Evolutionary conservation across 1,140 invertebrate genomes (phyloP).

Genomic region (Adoxophyes honmai): DNA sequence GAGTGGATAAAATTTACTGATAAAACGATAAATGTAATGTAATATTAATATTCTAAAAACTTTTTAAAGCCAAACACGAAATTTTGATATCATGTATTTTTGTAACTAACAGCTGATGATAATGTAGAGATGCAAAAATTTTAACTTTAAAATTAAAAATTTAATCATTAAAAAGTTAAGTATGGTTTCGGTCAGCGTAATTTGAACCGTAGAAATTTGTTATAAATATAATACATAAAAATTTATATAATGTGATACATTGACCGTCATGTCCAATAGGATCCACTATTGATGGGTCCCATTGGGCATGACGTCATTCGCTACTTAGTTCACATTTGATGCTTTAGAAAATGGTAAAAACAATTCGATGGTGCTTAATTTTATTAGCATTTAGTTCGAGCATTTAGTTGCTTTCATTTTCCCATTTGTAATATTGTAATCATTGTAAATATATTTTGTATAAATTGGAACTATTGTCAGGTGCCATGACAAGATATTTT

Average conservation of each 20-base stretch:
- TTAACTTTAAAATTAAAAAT: no score
- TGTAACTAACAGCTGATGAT: not conserved
- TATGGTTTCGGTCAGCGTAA: no score
- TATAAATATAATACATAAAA: no score
- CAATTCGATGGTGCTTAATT: constrained; percentile 53
- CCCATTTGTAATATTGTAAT: constrained; percentile 43
- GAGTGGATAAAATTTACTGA: constrained; percentile 4
- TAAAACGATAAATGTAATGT: not conserved
- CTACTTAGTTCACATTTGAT: constrained; percentile 2
- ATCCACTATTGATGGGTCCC: no score
- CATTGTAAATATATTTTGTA: constrained; percentile 39
- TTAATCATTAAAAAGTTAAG: no score
- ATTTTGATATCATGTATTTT: constrained; percentile 12
- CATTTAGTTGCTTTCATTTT: constrained; percentile 55
- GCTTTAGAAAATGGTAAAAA: not conserved
- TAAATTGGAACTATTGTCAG: constrained; percentile 26
- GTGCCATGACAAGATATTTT: constrained; percentile 11
- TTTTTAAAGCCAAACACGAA: not conserved
- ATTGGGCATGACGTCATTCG: no score
- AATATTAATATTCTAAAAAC: constrained; percentile 1
- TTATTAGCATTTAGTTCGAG: constrained; percentile 55
- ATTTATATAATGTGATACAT: no score
- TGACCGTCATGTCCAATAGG: no score
- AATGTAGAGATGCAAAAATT: no score
- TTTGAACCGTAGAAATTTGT: no score